Evolutionary conservation across 2,888 invertebrate genomes (phyloP), one percentile per base, ranked within the genome.

Genomic region (Heliconius aoede): DNA sequence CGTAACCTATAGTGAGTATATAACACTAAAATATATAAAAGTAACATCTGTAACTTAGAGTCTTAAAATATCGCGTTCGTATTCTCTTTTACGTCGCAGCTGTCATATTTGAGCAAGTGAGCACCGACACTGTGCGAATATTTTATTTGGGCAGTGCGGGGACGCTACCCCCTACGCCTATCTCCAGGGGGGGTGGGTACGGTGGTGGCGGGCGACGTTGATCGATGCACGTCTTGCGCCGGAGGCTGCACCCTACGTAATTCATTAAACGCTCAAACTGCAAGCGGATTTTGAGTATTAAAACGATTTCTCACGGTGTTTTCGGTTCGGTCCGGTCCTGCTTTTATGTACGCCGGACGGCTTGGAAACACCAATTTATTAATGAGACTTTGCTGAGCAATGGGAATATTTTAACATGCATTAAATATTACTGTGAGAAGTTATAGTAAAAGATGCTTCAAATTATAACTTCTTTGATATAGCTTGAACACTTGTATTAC

Each of bases 221-320:
- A 95, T 95, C 95, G 95, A 95, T 95, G 95, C 95, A 95, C 95
- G 95, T 95, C 95, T 95, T 95, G 95, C 95, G 94, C 95, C 94
- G 93, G 95, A 93, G 94, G 93, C 93, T 93, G 95, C 94, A 92
- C 90, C 92, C 94, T 90, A 92, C 93, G 94, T 94, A 94, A 94
- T 94, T 94, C 94, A 94, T 94, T 94, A 94, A 94, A 94, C 92
- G 92, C 88, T 93, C 92, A 92, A 93, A 92, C 93, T 94, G 92
- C 92, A 91, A 90, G 92, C 92, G 93, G 93, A 92, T 93, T 94
- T 94, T 93, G 93, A 91, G 93, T 91, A 94, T 93, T 93, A 93
- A 93, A 94, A 91, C 93, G 90, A 94, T 93, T 94, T 92, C 94
- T 94, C 94, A 92, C 91, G 91, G 90, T 89, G 89, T 89, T 91